A percentile compares a stretch with the other conserved stretches of the same genome.
Evolutionary conservation across 2,113 vertebrate species (phyloP).

Genomic region (Sinocyclocheilus grahami): DNA sequence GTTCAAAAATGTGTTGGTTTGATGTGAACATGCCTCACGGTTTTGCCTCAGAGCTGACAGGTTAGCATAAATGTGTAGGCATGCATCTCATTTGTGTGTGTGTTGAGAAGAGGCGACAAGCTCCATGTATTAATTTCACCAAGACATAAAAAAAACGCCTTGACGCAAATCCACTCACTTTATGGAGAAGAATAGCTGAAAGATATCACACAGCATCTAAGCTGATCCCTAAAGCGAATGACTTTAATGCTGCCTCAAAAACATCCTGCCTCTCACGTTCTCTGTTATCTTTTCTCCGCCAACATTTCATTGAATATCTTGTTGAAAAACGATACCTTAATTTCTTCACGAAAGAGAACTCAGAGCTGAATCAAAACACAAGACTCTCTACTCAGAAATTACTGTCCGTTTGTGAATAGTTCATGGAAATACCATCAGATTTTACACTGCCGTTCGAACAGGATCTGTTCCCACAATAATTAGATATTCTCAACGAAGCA

Average conservation of each 20-base stretch:
- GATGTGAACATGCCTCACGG: background rate
- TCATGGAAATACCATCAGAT: background rate
- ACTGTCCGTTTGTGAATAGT: background rate
- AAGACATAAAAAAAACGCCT: background rate
- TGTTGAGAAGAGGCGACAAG: background rate
- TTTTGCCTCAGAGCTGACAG: background rate
- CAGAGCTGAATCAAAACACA: background rate
- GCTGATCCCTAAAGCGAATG: too few relatives aligned
- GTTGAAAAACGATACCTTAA: background rate
- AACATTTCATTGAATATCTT: background rate
- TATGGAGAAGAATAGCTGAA: background rate
- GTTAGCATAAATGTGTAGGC: background rate
- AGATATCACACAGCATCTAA: too few relatives aligned
- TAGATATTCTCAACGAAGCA: too few relatives aligned
- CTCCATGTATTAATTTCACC: background rate
- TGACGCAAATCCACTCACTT: background rate
- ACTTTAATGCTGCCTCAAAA: too few relatives aligned
- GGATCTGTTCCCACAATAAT: background rate
- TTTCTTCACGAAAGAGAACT: background rate
- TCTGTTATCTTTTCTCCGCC: background rate
- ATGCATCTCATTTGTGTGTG: slow-evolving; percentile 2
- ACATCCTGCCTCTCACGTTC: background rate
- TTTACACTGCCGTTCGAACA: background rate
- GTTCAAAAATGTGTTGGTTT: background rate
- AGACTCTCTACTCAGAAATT: background rate